Evolutionary conservation across 2,113 vertebrate genomes (phyloP), one percentile per base, ranked within the genome.

Genomic region (Phaethornis superciliosus): DNA sequence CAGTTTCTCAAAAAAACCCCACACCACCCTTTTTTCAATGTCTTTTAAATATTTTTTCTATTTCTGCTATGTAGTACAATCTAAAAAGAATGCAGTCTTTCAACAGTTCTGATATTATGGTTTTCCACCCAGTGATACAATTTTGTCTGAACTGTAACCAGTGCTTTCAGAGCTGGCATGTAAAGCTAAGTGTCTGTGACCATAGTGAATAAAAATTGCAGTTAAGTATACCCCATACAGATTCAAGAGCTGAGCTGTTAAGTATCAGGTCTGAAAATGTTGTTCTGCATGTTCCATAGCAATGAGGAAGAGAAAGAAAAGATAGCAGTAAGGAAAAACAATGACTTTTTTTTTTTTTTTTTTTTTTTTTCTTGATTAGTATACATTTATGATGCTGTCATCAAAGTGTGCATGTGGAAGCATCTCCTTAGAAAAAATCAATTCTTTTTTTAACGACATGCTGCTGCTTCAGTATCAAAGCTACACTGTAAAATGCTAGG

Each of bases 111-210:
- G 47, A 76, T 92, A 62, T 65, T 91, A 82, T 23, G 16, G 55
- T 72, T 95, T 94, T 84, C 71, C 87, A 88, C 87, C 74, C 46
- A 67, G 94, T 55, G 84, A 55, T 70, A 80, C 46, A 62, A 8
- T 94, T 96, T 91, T 93, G 70, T 96, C 81, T 90, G 89, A 90
- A 89, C 86, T 93, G 76, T 70, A 94, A 82, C 84, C 78, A 82
- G 0, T 80, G 68, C 78, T 82, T 95, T 96, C 89, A 94, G 81
- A 82, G 91, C 37, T 89, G 59, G 20, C 85, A 46, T 87, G 74
- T 82, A 94, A 94, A 91, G 75, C 81, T 85, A 89, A 94, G 55
- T 85, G 67, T 70, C 81, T 95, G 70, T 32, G 83, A 79, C 87
- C 33, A 70, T 70, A 85, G 75, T 88, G 94, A 95, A 94, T 95